Base-by-base conservation (phyloP, 2,888 invertebrate genomes). In the Nomada flava region DNA sequence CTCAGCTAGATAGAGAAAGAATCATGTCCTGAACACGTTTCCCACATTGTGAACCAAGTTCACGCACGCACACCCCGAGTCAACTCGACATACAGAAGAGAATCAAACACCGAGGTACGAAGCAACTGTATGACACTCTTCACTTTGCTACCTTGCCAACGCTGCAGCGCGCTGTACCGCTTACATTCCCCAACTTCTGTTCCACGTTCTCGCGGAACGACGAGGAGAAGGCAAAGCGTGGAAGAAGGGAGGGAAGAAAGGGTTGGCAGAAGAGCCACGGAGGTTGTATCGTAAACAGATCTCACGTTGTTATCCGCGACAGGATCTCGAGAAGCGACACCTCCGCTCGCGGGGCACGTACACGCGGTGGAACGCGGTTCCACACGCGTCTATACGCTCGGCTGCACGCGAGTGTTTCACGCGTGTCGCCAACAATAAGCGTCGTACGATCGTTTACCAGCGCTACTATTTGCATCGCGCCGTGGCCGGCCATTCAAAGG, bases 241-340 rank as follows among this genome's bases (percentile, higher is more conserved):
- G 73, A 68, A 59, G 77, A 83, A 74, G 63, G 50, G 52, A 55
- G 42, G 59, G 36, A 62, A 57, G 63, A 71, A 78, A 73, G 80
- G 74, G 76, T 52, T 74, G 76, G 71, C 68, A 60, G 62, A 77
- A 63, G 70, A 67, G 47, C 76, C 78, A 62, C 73, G 68, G 53
- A 67, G 64, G 52, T 60, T 53, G 81, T 84, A 86, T 86, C 87
- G 85, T 76, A 79, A 87, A 87, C 85, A 85, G 83, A 87, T 86
- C 85, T 86, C 76, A 53, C 76, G 74, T 65, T 74, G 71, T 69
- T 86, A 87, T 86, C 83, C 81, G 73, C 67, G 85, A 85, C 71
- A 83, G 81, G 72, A 87, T 87, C 86, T 81, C 73, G 62, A 64
- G 64, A 50, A 57, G 74, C 79, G 81, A 81, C 86, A 85, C 78